phyloP scores from a whole-genome alignment of 2,113 vertebrate genomes.

The Otis tarda region DNA sequence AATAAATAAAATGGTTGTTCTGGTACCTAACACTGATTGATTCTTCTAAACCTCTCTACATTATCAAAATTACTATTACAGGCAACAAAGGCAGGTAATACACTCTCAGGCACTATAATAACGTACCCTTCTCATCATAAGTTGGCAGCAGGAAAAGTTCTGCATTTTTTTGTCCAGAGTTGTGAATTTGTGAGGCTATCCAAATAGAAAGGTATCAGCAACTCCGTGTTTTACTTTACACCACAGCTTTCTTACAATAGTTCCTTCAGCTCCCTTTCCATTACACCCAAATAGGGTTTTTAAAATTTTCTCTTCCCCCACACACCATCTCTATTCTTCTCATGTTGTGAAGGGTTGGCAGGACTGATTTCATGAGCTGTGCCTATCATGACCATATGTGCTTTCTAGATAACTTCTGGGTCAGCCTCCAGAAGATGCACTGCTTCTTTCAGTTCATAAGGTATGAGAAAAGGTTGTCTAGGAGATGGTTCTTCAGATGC shows the following conservation, averaged over 20 bases:
- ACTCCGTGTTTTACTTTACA: not conserved
- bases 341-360: not conserved
- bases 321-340: not conserved
- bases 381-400: not conserved
- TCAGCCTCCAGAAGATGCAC: not conserved
- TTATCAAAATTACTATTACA: not conserved
- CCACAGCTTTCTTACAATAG: not conserved
- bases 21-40: not conserved
- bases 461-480: not conserved
- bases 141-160: not conserved
- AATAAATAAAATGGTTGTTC: not conserved
- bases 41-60: not conserved
- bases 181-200: not conserved
- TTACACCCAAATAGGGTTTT: not conserved
- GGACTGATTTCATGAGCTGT: not conserved
- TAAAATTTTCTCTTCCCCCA: accelerated
- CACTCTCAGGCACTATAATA: not conserved
- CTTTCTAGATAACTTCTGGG: not conserved
- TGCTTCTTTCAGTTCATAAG: not conserved
- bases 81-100: not conserved
- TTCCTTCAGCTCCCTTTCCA: not conserved
- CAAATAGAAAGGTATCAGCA: not conserved
- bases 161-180: not conserved
- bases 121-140: not conserved
- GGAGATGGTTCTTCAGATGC: not conserved